These are phyloP conservation scores for Apodemia hepburni DNA, from an alignment of 2,888 invertebrate species.

Conservation along the genomic window DNA sequence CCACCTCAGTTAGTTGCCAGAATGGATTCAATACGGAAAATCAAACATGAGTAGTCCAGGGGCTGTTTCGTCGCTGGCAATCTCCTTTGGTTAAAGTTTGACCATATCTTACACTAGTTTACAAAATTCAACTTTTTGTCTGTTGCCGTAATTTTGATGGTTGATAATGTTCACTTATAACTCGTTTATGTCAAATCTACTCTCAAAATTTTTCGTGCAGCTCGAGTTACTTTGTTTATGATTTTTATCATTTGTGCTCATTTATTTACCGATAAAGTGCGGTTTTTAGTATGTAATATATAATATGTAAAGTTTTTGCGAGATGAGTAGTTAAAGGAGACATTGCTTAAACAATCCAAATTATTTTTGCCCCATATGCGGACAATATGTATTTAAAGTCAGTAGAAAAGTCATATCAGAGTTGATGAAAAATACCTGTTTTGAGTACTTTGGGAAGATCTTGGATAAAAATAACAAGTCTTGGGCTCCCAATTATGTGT, in stretches of 20 bases:
- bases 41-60: too few relatives aligned
- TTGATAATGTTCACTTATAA: conserved; percentile 19
- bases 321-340: conserved; percentile 13
- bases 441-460: neutral
- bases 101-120: too few relatives aligned
- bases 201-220: too few relatives aligned
- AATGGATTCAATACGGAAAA: too few relatives aligned
- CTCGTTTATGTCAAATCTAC: conserved; percentile 8
- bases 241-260: conserved; percentile 6
- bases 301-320: conserved; percentile 14
- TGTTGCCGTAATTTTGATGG: conserved; percentile 21
- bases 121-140: conserved; percentile 23
- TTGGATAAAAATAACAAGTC: too few relatives aligned
- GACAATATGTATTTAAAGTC: conserved; percentile 4
- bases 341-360: neutral
- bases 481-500: too few relatives aligned
- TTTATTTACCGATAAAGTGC: neutral
- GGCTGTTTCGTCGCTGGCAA: too few relatives aligned
- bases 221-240: conserved; percentile 15
- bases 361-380: conserved; percentile 1
- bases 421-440: conserved; percentile 2
- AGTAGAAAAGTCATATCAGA: conserved; percentile 17
- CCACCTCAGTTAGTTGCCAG: too few relatives aligned
- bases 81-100: too few relatives aligned
- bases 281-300: neutral